These are phyloP conservation scores for Mylabris phalerata DNA, from an alignment of 1,140 invertebrate species.

Conservation along the genomic window DNA sequence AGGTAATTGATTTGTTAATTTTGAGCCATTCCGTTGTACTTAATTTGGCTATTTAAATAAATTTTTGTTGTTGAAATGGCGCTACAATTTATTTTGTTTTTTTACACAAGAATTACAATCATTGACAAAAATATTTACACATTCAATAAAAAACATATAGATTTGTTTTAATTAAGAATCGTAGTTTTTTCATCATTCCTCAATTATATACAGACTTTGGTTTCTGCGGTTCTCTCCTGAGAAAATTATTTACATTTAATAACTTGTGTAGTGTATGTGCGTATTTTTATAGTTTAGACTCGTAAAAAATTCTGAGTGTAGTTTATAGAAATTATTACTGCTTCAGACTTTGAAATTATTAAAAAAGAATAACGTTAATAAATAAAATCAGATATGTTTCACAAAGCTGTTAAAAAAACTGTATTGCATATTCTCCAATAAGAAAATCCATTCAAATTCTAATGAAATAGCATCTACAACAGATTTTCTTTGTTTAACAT, in stretches of 20 bases:
- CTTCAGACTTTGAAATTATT: background rate
- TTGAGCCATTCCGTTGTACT: background rate
- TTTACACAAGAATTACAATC: conserved; percentile 22
- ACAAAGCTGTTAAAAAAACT: background rate
- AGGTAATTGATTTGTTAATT: background rate
- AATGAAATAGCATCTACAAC: background rate
- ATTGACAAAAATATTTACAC: conserved; percentile 26
- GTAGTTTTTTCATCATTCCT: conserved; percentile 16
- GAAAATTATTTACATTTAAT: conserved; percentile 15
- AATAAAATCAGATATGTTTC: background rate
- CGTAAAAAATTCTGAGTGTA: background rate
- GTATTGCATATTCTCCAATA: background rate
- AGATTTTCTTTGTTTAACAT: background rate
- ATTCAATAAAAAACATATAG: conserved; percentile 28
- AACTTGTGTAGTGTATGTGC: background rate
- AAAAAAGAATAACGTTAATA: background rate
- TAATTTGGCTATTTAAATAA: conserved; percentile 2
- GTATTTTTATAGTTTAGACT: background rate
- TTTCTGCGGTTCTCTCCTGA: conserved; percentile 22
- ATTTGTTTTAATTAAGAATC: no score
- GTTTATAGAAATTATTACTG: conserved; percentile 7
- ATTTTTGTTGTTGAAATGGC: conserved; percentile 2
- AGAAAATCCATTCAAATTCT: background rate
- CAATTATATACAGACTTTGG: conserved; percentile 30
- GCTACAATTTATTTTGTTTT: conserved; percentile 24